Conservation (phyloP, 2,888 invertebrate genomes). For the Melanostoma mellinum region DNA sequence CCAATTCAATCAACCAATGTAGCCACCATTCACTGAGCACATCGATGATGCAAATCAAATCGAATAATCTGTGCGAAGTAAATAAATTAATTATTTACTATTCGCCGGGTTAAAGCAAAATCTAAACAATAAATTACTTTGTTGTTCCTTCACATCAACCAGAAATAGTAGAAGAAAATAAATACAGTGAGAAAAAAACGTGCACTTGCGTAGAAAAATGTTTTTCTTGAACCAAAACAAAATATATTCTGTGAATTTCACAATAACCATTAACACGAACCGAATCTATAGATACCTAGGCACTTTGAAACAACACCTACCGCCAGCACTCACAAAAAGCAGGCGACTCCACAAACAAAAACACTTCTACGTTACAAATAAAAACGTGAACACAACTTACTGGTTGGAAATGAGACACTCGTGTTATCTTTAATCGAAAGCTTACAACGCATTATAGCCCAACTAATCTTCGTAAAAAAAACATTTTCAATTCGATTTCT, state of each 20-base stretch:
- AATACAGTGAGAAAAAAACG: background rate
- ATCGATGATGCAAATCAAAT: too few relatives aligned
- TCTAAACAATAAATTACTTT: background rate
- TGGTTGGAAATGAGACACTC: constrained; percentile 1
- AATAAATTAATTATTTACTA: too few relatives aligned
- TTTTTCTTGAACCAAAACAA: background rate
- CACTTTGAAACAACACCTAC: too few relatives aligned
- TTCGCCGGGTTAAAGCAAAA: background rate
- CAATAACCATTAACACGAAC: background rate
- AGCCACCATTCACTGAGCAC: too few relatives aligned
- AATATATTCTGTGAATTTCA: background rate
- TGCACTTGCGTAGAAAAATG: constrained; percentile 21
- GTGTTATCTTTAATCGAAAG: constrained; percentile 45
- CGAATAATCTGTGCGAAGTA: too few relatives aligned
- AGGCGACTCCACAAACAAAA: too few relatives aligned
- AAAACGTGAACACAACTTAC: background rate
- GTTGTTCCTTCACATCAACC: background rate
- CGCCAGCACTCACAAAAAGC: too few relatives aligned
- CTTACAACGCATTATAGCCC: constrained; percentile 45
- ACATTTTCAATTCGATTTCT: constrained; percentile 11
- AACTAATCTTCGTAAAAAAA: constrained; percentile 19
- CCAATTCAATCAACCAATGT: too few relatives aligned
- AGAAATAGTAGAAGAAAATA: background rate
- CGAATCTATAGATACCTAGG: too few relatives aligned
- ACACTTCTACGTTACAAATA: background rate